Evolutionary conservation across 2,888 invertebrate genomes (phyloP).

Genomic region (Dilophus febrilis): DNA sequence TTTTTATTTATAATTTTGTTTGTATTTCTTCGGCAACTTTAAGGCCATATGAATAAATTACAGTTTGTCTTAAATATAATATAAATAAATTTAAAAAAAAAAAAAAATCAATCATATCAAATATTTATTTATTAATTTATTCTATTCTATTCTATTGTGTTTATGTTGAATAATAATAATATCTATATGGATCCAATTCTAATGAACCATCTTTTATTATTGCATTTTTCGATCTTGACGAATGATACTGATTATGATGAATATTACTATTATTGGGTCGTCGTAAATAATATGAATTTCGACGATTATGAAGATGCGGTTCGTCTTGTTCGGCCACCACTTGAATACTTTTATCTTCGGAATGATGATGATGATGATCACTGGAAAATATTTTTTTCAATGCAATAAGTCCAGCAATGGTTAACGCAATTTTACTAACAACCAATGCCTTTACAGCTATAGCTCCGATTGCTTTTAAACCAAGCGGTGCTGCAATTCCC

Average conservation of each 20-base stretch:
- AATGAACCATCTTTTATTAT: neutral
- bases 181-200: constrained; percentile 40
- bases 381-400: constrained; percentile 55
- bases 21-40: no score
- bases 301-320: constrained; percentile 37
- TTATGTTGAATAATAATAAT: constrained; percentile 31
- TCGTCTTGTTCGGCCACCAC: constrained; percentile 48
- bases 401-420: constrained; percentile 53
- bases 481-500: constrained; percentile 50
- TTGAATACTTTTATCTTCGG: constrained; percentile 47
- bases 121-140: no score
- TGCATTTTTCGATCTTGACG: neutral
- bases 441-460: constrained; percentile 56
- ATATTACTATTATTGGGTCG: no score
- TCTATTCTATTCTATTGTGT: neutral
- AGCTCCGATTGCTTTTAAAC: constrained; percentile 49
- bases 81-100: no score
- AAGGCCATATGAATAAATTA: no score
- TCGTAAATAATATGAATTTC: constrained; percentile 3
- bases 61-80: no score
- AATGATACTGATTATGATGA: neutral
- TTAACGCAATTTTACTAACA: constrained; percentile 53
- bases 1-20: no score
- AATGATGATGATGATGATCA: constrained; percentile 32
- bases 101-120: no score